Conservation (phyloP, 2,113 vertebrate genomes). For the Lagopus leucura region DNA sequence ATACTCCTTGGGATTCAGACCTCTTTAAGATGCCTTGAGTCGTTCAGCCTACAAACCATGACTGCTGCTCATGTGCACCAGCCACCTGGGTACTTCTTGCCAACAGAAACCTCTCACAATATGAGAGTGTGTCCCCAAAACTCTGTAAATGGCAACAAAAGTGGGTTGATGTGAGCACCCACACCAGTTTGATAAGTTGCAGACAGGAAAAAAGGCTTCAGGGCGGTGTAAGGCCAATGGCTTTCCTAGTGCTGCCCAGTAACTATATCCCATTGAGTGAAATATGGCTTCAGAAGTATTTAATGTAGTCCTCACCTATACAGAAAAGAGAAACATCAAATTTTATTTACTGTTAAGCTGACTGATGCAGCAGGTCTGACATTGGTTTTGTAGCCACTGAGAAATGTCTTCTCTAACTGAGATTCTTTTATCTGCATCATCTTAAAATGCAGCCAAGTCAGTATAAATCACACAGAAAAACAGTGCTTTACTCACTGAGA, state of each 20-base stretch:
- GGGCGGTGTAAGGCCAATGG: rapidly evolving
- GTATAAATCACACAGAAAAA: not conserved
- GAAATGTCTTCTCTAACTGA: not conserved
- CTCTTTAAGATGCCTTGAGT: not conserved
- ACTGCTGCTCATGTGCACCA: not conserved
- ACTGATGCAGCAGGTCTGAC: not conserved
- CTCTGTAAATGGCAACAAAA: not conserved
- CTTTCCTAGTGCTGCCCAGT: not conserved
- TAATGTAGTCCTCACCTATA: not conserved
- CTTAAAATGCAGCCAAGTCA: not conserved
- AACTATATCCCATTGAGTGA: not conserved
- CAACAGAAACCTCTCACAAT: not conserved
- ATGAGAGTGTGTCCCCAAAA: not conserved
- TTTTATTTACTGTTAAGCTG: not conserved
- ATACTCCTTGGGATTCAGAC: not conserved
- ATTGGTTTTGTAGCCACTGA: not conserved
- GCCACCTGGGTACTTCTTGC: not conserved
- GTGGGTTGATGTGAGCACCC: not conserved
- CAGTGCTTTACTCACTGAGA: not conserved
- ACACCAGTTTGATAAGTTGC: not conserved
- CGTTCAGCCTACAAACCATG: not conserved
- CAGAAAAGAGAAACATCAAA: not conserved
- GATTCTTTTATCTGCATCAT: not conserved
- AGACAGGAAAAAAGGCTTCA: not conserved
- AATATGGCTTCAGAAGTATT: not conserved